A percentile compares a stretch with the other conserved stretches of the same genome.
Conservation (phyloP, 2,888 invertebrate species). For the Zelleria hepariella region DNA sequence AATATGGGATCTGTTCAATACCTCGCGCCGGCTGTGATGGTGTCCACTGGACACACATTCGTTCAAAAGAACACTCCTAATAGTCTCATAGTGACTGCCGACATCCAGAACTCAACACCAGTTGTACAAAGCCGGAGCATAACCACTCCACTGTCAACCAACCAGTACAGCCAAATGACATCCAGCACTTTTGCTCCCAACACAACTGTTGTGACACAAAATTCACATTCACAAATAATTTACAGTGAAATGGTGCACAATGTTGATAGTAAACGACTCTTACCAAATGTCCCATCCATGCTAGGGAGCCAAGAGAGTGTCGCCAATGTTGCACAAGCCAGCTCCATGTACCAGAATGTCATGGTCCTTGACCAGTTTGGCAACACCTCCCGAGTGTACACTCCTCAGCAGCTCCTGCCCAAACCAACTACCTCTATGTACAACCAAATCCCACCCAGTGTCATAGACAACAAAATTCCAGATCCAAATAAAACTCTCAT, state of each 20-base stretch:
- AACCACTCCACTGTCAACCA: conserved; percentile 27
- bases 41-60: conserved; percentile 47
- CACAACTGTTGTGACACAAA: conserved; percentile 59
- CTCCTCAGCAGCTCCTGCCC: conserved; percentile 43
- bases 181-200: conserved; percentile 39
- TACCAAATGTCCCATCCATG: conserved; percentile 49
- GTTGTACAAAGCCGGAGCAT: conserved; percentile 39
- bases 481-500: conserved; percentile 49
- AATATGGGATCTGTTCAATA: conserved; percentile 52
- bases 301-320: conserved; percentile 46
- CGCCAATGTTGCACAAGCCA: conserved; percentile 47
- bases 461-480: conserved; percentile 26
- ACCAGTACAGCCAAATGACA: conserved; percentile 44
- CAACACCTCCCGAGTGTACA: conserved; percentile 57
- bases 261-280: conserved; percentile 54
- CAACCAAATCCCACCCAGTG: conserved; percentile 26
- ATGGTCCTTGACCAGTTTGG: conserved; percentile 65
- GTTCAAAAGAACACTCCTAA: conserved; percentile 61
- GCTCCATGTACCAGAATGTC: conserved; percentile 61
- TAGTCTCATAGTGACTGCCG: conserved; percentile 55
- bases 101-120: conserved; percentile 31
- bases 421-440: conserved; percentile 39
- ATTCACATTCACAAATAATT: conserved; percentile 63
- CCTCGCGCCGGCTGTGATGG: conserved; percentile 38
- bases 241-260: conserved; percentile 65